Evolutionary conservation across 2,888 invertebrate species (phyloP).

Genomic region (Euzetes globulus): DNA sequence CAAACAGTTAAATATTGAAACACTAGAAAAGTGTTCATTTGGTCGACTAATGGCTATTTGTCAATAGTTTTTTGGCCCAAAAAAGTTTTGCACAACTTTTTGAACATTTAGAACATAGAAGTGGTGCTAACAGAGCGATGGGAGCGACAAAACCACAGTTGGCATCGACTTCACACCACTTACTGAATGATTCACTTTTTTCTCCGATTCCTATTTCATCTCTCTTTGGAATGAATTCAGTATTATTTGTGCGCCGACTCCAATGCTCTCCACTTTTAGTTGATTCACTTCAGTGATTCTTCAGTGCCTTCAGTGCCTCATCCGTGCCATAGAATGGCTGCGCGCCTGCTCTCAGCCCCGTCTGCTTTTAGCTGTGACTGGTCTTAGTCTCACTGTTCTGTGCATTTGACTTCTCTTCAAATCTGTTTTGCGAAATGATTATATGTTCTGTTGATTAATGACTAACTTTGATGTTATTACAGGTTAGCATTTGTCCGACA

Average conservation of each 20-base stretch:
- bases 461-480: slow-evolving; percentile 33
- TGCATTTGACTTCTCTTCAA: slow-evolving; percentile 33
- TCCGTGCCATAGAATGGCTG: slow-evolving; percentile 21
- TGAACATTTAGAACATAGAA: slow-evolving; percentile 10
- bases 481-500: slow-evolving; percentile 33
- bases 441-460: slow-evolving; percentile 33
- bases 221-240: slow-evolving; percentile 5
- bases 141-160: neutral
- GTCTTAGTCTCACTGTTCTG: slow-evolving; percentile 38
- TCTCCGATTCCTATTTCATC: slow-evolving; percentile 26
- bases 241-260: neutral
- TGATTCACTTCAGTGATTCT: slow-evolving; percentile 29
- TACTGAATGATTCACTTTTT: slow-evolving; percentile 27
- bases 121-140: neutral
- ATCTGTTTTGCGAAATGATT: slow-evolving; percentile 34
- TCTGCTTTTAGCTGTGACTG: slow-evolving; percentile 38
- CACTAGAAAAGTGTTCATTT: slow-evolving; percentile 1
- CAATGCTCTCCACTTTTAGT: neutral
- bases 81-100: neutral
- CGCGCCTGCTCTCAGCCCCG: slow-evolving; percentile 39
- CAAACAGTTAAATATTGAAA: neutral
- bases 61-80: neutral
- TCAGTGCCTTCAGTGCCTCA: slow-evolving; percentile 23
- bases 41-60: neutral
- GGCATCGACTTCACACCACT: slow-evolving; percentile 27